These are phyloP conservation scores for Calidris pygmaea DNA, from an alignment of 2,113 vertebrate species.

Conservation along the genomic window DNA sequence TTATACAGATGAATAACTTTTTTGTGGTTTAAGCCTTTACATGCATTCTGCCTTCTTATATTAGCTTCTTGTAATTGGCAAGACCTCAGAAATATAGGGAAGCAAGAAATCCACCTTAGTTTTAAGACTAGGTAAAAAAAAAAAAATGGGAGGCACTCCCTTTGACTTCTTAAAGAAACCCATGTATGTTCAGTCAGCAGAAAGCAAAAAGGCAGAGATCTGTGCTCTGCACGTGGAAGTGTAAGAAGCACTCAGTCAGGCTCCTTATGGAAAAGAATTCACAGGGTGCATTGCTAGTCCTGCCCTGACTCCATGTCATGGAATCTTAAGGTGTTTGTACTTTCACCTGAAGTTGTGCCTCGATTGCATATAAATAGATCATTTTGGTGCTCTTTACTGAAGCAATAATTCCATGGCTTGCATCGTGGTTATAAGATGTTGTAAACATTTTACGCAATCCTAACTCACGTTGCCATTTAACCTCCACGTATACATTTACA, in stretches of 20 bases:
- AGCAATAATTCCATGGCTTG: neutral
- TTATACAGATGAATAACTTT: neutral
- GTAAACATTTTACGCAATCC: neutral
- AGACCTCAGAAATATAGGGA: neutral
- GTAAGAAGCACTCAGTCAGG: neutral
- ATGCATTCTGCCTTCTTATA: neutral
- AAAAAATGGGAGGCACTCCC: neutral
- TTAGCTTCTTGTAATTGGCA: neutral
- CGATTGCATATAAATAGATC: neutral
- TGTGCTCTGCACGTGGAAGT: fast-evolving
- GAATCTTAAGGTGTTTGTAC: neutral
- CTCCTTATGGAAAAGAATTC: neutral
- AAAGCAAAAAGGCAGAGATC: neutral
- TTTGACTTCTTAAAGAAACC: neutral
- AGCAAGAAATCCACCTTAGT: neutral
- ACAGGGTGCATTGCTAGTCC: neutral
- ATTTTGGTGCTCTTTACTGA: neutral
- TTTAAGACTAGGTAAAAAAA: neutral
- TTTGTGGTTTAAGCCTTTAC: neutral
- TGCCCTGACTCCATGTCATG: neutral
- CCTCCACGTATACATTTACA: neutral
- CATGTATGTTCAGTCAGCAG: neutral
- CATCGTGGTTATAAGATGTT: neutral
- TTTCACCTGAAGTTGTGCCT: neutral
- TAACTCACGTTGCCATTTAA: neutral